Conservation (phyloP, 2,113 vertebrate species). For the Canis aureus region DNA sequence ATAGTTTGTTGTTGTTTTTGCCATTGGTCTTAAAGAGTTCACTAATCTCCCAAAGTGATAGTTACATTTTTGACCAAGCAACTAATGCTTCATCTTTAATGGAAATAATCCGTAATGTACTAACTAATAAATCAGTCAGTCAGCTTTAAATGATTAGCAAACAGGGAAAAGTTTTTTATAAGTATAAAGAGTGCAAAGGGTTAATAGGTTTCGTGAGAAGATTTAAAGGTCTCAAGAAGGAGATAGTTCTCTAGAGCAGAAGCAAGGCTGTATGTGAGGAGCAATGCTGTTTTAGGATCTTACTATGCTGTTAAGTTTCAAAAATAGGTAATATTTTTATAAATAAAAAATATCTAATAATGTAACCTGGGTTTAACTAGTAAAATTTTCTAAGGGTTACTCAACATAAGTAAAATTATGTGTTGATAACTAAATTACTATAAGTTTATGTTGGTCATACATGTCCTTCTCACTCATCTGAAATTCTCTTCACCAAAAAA, state of each 20-base stretch:
- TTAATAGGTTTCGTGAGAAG: background rate
- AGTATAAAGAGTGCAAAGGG: background rate
- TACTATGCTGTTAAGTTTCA: background rate
- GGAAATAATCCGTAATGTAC: background rate
- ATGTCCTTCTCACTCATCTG: background rate
- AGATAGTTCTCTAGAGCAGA: background rate
- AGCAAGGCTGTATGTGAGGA: background rate
- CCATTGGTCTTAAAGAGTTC: background rate
- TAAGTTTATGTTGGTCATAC: background rate
- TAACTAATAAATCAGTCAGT: background rate
- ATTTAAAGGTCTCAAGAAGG: background rate
- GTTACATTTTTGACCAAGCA: background rate
- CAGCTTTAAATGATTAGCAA: background rate
- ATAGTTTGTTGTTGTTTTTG: background rate
- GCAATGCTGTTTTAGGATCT: background rate
- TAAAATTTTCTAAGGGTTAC: background rate
- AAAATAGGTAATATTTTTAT: background rate
- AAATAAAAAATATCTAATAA: background rate
- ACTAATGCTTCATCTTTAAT: background rate
- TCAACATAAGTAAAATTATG: slow-evolving; percentile 6
- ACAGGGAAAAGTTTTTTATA: background rate
- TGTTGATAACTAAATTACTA: background rate
- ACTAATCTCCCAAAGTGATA: background rate
- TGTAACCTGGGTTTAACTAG: background rate
- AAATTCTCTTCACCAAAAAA: slow-evolving; percentile 5